phyloP scores from a whole-genome alignment of 2,888 invertebrate species.

The Seira sanloemensis region DNA sequence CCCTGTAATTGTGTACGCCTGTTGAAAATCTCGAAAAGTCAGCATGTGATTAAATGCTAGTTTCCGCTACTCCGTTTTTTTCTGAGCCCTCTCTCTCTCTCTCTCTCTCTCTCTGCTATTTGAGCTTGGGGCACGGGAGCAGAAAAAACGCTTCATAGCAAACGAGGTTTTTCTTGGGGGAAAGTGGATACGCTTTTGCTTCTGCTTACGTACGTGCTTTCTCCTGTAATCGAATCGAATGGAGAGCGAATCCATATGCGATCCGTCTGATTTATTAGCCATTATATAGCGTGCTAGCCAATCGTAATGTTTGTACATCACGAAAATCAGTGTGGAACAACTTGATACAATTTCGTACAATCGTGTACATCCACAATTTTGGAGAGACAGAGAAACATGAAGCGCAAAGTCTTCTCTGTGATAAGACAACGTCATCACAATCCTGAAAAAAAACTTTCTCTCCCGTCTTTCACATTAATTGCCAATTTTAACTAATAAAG shows the following conservation, averaged over 20 bases:
- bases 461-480: not conserved
- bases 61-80: not conserved
- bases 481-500: not conserved
- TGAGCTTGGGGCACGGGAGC: too few species aligned
- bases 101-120: not conserved
- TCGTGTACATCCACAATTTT: too few species aligned
- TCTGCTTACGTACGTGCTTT: too few species aligned
- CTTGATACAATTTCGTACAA: not conserved
- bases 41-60: not conserved
- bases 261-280: not conserved
- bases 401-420: not conserved
- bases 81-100: not conserved
- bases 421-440: not conserved
- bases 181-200: not conserved
- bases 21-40: not conserved
- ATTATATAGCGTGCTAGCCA: not conserved
- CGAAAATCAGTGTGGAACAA: not conserved
- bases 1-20: not conserved
- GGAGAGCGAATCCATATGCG: not conserved
- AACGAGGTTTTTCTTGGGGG: too few species aligned
- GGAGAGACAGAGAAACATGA: too few species aligned
- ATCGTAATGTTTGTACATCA: not conserved
- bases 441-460: too few species aligned
- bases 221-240: too few species aligned
- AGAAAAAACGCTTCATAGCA: too few species aligned